These are phyloP conservation scores for Sylvia atricapilla DNA, from an alignment of 2,113 vertebrate species.

Conservation along the genomic window DNA sequence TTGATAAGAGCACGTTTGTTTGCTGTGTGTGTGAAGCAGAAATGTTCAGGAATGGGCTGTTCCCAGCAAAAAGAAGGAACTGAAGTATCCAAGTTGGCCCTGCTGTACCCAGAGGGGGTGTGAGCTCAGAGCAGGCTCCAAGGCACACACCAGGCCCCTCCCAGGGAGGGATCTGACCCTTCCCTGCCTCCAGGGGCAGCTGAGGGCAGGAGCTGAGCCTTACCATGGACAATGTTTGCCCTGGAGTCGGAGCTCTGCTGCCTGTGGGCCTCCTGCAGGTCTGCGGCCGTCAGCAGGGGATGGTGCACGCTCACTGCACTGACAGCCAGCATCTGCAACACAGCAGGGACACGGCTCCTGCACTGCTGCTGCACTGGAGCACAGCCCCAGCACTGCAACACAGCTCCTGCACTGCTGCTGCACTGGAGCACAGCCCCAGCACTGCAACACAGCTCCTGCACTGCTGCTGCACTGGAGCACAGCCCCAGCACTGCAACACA, in stretches of 20 bases:
- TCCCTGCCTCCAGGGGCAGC: rapidly evolving
- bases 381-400: no score
- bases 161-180: rapidly evolving
- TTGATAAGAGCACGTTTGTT: background rate
- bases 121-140: background rate
- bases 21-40: background rate
- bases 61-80: background rate
- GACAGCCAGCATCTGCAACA: conserved; percentile 80
- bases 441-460: no score
- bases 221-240: conserved; percentile 91
- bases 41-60: background rate
- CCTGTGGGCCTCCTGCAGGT: conserved; percentile 84
- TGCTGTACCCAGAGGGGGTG: rapidly evolving
- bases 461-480: no score
- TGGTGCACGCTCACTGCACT: conserved; percentile 73
- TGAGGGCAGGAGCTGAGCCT: background rate
- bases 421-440: no score
- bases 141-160: rapidly evolving
- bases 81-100: rapidly evolving
- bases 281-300: conserved; percentile 71
- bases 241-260: conserved; percentile 79
- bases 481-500: no score
- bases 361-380: no score
- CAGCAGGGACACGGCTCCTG: background rate
- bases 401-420: no score